Conservation (phyloP, 2,113 vertebrate species). For the Struthio camelus region DNA sequence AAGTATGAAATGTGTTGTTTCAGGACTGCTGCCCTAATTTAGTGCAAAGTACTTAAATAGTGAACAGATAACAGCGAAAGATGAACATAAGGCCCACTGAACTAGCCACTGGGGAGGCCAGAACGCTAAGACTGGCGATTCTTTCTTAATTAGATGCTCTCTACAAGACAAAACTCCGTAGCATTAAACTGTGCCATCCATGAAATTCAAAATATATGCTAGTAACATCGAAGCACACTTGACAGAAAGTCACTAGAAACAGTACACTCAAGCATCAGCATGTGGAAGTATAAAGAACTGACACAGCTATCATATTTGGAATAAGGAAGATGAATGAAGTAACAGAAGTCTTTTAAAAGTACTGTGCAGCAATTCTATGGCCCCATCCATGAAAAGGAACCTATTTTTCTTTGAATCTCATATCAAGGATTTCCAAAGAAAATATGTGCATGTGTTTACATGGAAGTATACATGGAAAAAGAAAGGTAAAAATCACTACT, state of each 20-base stretch:
- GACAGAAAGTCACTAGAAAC: not conserved
- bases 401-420: not conserved
- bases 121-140: too few species aligned
- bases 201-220: not conserved
- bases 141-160: not conserved
- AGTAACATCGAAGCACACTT: not conserved
- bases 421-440: not conserved
- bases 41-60: not conserved
- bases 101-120: not conserved
- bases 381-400: not conserved
- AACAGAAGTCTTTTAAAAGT: not conserved
- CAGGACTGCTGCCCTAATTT: not conserved
- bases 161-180: not conserved
- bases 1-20: not conserved
- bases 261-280: not conserved
- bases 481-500: not conserved
- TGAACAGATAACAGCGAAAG: not conserved
- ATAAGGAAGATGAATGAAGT: rapidly evolving
- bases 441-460: rapidly evolving
- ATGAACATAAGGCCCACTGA: not conserved
- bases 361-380: rapidly evolving
- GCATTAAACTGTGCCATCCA: not conserved
- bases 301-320: not conserved
- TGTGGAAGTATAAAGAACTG: not conserved
- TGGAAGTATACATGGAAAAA: not conserved